phyloP scores from a whole-genome alignment of 1,140 invertebrate species.

The Theocolax elegans region DNA sequence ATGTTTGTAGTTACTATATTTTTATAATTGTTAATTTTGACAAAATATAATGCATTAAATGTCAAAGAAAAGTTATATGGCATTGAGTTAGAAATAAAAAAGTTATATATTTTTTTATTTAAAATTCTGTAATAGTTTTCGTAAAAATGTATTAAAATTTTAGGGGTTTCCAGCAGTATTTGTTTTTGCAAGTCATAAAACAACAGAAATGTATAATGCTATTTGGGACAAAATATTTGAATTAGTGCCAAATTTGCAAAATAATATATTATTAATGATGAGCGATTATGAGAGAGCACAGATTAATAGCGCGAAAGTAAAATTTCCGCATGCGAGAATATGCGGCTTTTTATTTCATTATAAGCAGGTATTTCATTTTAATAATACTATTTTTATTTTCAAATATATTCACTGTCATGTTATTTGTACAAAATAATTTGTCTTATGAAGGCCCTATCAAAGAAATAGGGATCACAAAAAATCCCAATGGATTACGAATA shows the following conservation, averaged over 20 bases:
- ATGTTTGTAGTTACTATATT: too few relatives aligned
- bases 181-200: too few relatives aligned
- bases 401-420: too few relatives aligned
- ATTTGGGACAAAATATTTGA: constrained; percentile 5
- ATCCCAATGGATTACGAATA: not conserved
- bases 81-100: too few relatives aligned
- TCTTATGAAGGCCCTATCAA: not conserved
- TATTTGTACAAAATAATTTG: not conserved
- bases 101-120: too few relatives aligned
- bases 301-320: not conserved
- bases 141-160: too few relatives aligned
- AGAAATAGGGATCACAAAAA: not conserved
- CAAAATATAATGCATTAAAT: too few relatives aligned
- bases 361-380: not conserved
- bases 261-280: not conserved
- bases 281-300: constrained; percentile 8
- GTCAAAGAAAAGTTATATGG: too few relatives aligned
- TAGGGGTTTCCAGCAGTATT: constrained; percentile 5
- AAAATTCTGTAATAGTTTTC: too few relatives aligned
- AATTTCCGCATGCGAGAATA: not conserved
- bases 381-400: constrained; percentile 2
- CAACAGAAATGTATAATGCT: constrained; percentile 7
- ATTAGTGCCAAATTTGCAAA: not conserved
- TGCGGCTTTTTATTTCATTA: not conserved
- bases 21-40: too few relatives aligned